Conservation (phyloP, 2,113 vertebrate species). For the Malurus cyaneus region DNA sequence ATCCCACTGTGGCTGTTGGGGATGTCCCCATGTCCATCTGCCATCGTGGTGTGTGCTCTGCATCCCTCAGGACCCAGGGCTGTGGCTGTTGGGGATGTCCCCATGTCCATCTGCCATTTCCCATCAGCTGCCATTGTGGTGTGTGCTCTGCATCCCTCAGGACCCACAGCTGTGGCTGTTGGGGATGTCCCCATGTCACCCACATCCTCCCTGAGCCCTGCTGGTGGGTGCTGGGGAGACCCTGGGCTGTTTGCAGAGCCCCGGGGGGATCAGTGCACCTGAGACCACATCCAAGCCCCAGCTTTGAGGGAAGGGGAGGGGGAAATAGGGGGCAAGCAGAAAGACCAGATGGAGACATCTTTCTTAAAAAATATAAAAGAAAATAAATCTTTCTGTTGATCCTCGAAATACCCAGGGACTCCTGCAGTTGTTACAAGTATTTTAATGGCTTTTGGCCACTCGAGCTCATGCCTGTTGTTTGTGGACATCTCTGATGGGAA, state of each 20-base stretch:
- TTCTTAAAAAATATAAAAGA: not conserved
- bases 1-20: not conserved
- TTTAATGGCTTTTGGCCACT: not conserved
- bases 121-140: rapidly evolving
- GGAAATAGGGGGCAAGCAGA: not conserved
- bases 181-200: not conserved
- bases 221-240: not conserved
- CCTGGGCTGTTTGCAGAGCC: not conserved
- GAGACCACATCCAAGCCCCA: not conserved
- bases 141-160: not conserved
- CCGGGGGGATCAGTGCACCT: not conserved
- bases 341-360: not conserved
- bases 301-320: not conserved
- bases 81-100: not conserved
- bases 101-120: too few relatives aligned
- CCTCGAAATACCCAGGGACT: not conserved
- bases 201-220: not conserved
- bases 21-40: not conserved
- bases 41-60: rapidly evolving
- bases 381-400: not conserved
- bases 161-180: too few relatives aligned
- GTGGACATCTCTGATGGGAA: not conserved
- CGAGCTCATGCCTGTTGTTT: rapidly evolving
- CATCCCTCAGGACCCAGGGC: too few relatives aligned
- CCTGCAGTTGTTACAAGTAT: rapidly evolving